Percentiles rank a stretch among this genome's conserved stretches.
Conservation (phyloP, 2,888 invertebrate species). For the Athalia rosae region DNA sequence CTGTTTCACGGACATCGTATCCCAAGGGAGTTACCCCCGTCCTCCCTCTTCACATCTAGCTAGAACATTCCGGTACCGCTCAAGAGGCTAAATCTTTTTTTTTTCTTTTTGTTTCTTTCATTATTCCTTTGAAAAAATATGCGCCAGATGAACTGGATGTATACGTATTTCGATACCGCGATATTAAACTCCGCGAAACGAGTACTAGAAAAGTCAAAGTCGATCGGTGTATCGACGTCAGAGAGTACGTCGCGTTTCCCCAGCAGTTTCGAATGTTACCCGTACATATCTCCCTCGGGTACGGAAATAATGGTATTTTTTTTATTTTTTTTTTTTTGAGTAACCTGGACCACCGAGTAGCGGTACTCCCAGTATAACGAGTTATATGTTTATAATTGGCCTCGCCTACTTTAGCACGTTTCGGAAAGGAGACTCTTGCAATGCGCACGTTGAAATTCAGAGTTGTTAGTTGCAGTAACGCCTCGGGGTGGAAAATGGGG, state of each 20-base stretch:
- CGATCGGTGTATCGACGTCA: not conserved
- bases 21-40: not conserved
- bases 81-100: slow-evolving; percentile 20
- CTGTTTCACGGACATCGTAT: slow-evolving; percentile 30
- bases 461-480: too few species aligned
- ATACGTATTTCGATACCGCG: slow-evolving; percentile 1
- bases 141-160: slow-evolving; percentile 24
- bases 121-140: slow-evolving; percentile 37
- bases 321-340: too few species aligned
- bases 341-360: too few species aligned
- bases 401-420: slow-evolving; percentile 40
- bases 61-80: slow-evolving; percentile 11
- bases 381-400: slow-evolving; percentile 38
- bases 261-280: not conserved
- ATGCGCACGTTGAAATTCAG: not conserved
- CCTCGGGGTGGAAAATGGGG: slow-evolving; percentile 22
- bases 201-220: slow-evolving; percentile 11
- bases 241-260: not conserved
- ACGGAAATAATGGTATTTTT: too few species aligned
- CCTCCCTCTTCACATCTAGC: not conserved
- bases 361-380: not conserved
- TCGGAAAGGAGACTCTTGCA: not conserved
- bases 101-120: slow-evolving; percentile 35
- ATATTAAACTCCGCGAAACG: slow-evolving; percentile 9
- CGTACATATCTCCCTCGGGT: too few species aligned